Percentiles rank a stretch among this genome's conserved stretches.
Conservation (phyloP, 2,113 vertebrate species). For the Danionella cerebrum region DNA sequence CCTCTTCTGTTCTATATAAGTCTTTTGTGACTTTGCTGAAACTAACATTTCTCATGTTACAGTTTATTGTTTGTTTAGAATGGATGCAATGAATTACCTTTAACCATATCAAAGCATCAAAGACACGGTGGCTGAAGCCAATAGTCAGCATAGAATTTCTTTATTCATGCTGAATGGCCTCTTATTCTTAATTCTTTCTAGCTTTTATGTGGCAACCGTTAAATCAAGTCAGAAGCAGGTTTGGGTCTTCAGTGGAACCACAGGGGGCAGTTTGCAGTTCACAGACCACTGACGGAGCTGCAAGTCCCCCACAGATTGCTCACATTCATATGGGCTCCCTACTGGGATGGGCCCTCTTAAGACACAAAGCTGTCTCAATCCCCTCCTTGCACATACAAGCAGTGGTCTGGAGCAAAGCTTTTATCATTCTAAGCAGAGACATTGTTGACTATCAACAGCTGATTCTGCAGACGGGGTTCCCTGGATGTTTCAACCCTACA, state of each 20-base stretch:
- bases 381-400: conserved; percentile 15
- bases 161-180: background rate
- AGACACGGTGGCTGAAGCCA: background rate
- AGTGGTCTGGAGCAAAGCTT: conserved; percentile 12
- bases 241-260: conserved; percentile 12
- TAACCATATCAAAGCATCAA: conserved; percentile 14
- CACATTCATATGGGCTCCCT: background rate
- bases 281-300: conserved; percentile 4
- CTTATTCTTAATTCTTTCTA: conserved; percentile 1
- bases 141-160: conserved; percentile 3
- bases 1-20: background rate
- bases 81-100: conserved; percentile 12
- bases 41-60: background rate
- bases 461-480: conserved; percentile 14
- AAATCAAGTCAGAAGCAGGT: conserved; percentile 7
- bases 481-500: conserved; percentile 7
- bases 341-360: background rate
- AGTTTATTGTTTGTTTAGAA: conserved; percentile 19
- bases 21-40: conserved; percentile 6
- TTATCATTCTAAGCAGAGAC: conserved; percentile 19
- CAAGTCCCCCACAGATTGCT: conserved; percentile 10
- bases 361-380: conserved; percentile 19
- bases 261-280: conserved; percentile 18
- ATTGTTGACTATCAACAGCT: conserved; percentile 22
- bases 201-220: conserved; percentile 12